Percentiles rank a stretch among this genome's conserved stretches.
These are phyloP conservation scores for Pandion haliaetus DNA, from an alignment of 2,113 vertebrate genomes.

Conservation along the genomic window DNA sequence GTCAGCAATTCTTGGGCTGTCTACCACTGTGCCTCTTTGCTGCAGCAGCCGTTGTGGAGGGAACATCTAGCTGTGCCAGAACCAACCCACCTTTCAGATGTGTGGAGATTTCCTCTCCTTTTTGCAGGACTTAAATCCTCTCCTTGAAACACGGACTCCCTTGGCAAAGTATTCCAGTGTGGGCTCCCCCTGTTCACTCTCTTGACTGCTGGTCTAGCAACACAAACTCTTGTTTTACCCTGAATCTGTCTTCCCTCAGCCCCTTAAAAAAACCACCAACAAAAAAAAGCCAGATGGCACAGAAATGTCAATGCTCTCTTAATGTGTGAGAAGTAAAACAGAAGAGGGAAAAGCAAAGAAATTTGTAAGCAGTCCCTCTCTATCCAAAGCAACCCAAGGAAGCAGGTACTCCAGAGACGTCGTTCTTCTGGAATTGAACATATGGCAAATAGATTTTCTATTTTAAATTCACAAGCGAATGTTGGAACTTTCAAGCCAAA, in stretches of 20 bases:
- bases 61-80: background rate
- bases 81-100: background rate
- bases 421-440: background rate
- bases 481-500: background rate
- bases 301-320: background rate
- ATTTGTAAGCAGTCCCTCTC: background rate
- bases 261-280: background rate
- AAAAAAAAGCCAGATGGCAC: constrained; percentile 6
- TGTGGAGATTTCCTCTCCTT: background rate
- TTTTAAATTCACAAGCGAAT: background rate
- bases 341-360: background rate
- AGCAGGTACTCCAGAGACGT: background rate
- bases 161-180: background rate
- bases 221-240: background rate
- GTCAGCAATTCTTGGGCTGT: background rate
- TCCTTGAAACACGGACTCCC: background rate
- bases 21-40: background rate
- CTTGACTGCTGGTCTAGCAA: background rate
- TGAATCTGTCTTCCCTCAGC: background rate
- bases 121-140: background rate
- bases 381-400: background rate
- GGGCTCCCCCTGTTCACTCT: background rate
- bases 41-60: background rate
- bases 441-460: constrained; percentile 29
- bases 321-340: constrained; percentile 29